A percentile compares a stretch with the other conserved stretches of the same genome.
phyloP scores from a whole-genome alignment of 2,113 vertebrate species.

The Murina feae region DNA sequence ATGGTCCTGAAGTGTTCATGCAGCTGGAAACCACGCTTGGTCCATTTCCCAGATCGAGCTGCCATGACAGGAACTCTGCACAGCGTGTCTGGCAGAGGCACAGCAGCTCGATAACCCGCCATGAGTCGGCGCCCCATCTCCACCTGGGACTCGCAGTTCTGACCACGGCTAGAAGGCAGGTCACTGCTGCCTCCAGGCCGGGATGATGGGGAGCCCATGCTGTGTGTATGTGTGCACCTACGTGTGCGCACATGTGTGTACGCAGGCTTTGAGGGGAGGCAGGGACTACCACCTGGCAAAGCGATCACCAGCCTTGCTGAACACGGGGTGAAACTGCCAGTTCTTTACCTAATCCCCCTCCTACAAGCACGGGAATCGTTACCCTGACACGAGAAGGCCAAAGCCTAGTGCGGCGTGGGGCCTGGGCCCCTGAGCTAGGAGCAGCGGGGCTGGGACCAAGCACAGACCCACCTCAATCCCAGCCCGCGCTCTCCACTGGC shows the following conservation, averaged over 20 bases:
- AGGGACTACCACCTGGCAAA: background rate
- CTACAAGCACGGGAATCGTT: background rate
- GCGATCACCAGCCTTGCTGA: background rate
- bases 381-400: background rate
- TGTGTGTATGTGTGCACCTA: rapidly evolving
- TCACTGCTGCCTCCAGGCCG: background rate
- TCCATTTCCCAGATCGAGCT: background rate
- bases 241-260: rapidly evolving
- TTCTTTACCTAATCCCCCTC: background rate
- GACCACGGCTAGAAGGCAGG: background rate
- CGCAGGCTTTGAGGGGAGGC: no score
- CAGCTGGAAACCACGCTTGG: conserved; percentile 19
- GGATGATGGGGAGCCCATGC: rapidly evolving
- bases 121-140: background rate
- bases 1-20: conserved; percentile 13
- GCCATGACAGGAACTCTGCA: background rate
- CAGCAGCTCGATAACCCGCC: background rate
- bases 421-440: rapidly evolving
- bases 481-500: rapidly evolving
- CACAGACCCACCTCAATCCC: background rate
- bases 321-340: rapidly evolving
- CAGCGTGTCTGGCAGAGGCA: background rate
- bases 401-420: rapidly evolving
- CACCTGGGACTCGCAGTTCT: background rate
- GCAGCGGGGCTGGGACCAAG: background rate